A percentile compares a stretch with the other conserved stretches of the same genome.
phyloP scores from a whole-genome alignment of 2,888 invertebrate genomes.

The Kryphioiulus occultus region DNA sequence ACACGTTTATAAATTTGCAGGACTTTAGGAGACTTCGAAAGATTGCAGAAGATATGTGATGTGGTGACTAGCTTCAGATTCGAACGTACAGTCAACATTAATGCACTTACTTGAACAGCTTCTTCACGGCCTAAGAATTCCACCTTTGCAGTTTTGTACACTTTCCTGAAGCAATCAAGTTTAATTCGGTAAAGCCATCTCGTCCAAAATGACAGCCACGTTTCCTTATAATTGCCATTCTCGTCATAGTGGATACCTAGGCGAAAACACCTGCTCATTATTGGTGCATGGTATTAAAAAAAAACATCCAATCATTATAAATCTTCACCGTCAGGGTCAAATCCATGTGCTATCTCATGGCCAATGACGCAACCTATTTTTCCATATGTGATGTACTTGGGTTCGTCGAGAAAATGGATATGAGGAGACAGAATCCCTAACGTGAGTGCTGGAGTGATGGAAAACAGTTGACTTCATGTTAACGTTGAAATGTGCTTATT shows the following conservation, averaged over 20 bases:
- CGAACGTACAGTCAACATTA: too few relatives aligned
- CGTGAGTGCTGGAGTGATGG: constrained; percentile 63
- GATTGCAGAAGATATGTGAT: too few relatives aligned
- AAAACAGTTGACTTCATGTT: too few relatives aligned
- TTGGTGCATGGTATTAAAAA: background rate
- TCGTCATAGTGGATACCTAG: constrained; percentile 41
- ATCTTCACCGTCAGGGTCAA: constrained; percentile 61
- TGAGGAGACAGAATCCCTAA: constrained; percentile 66
- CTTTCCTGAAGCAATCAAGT: background rate
- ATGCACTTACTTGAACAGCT: background rate
- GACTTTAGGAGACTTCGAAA: too few relatives aligned
- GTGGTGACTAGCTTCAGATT: too few relatives aligned
- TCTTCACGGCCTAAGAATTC: background rate
- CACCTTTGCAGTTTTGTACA: background rate
- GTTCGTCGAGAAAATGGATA: constrained; percentile 65
- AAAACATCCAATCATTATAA: background rate
- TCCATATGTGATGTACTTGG: constrained; percentile 65
- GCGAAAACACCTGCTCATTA: background rate
- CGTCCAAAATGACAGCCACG: background rate
- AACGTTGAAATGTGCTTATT: background rate
- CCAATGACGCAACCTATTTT: constrained; percentile 66
- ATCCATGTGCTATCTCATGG: constrained; percentile 67
- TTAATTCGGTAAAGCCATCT: background rate
- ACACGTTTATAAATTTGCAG: background rate
- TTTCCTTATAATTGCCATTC: background rate